phyloP scores from a whole-genome alignment of 2,888 invertebrate genomes.

The Epinotia bilunana region DNA sequence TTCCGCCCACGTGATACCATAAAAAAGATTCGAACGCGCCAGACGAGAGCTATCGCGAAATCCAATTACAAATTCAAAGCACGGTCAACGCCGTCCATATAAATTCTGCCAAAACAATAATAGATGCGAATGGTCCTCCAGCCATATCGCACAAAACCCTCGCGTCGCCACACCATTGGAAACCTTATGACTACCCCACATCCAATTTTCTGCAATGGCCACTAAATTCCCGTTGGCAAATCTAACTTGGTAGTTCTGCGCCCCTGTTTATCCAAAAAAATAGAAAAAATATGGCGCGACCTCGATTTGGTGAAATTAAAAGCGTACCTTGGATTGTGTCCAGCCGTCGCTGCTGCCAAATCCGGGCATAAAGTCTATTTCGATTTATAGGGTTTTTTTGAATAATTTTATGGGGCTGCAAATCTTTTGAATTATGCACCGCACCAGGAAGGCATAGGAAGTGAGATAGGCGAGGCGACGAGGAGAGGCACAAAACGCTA shows the following conservation, averaged over 20 bases:
- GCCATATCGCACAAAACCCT: slow-evolving; percentile 5
- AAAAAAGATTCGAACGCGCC: slow-evolving; percentile 58
- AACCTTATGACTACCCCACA: slow-evolving; percentile 52
- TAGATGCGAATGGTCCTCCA: slow-evolving; percentile 50
- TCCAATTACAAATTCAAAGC: slow-evolving; percentile 68
- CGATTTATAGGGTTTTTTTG: slow-evolving; percentile 57
- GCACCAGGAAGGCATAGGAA: slow-evolving; percentile 62
- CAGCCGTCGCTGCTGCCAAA: slow-evolving; percentile 61
- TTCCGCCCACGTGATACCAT: slow-evolving; percentile 41
- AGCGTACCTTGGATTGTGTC: slow-evolving; percentile 66
- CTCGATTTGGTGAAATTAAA: slow-evolving; percentile 61
- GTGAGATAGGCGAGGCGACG: slow-evolving; percentile 64
- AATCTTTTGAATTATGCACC: slow-evolving; percentile 48
- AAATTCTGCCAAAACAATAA: slow-evolving; percentile 70
- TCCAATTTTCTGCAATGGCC: slow-evolving; percentile 49
- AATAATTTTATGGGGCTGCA: slow-evolving; percentile 16
- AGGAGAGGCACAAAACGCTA: slow-evolving; percentile 79
- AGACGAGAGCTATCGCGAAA: slow-evolving; percentile 60
- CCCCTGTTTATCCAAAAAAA: slow-evolving; percentile 57
- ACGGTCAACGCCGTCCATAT: slow-evolving; percentile 60
- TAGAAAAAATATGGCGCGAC: slow-evolving; percentile 55
- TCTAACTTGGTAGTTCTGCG: slow-evolving; percentile 52
- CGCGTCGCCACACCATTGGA: slow-evolving; percentile 49
- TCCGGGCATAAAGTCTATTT: slow-evolving; percentile 62
- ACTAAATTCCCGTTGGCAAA: slow-evolving; percentile 50